phyloP scores from a whole-genome alignment of 2,888 invertebrate species.

The Tinea pellionella region DNA sequence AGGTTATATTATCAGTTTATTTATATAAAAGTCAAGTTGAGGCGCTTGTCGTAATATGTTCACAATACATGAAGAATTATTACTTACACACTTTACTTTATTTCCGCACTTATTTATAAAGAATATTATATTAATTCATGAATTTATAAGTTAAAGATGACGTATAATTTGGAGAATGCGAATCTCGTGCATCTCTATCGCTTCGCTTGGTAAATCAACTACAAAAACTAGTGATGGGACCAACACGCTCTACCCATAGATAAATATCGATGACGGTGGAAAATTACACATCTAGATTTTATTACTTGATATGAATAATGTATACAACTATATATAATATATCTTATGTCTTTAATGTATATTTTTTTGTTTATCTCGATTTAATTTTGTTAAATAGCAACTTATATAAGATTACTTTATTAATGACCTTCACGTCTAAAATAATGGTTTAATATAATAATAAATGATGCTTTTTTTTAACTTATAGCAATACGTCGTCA shows the following conservation, averaged over 20 bases:
- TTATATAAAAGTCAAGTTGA: constrained; percentile 25
- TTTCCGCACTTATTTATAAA: background rate
- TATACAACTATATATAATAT: too few relatives aligned
- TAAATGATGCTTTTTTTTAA: too few relatives aligned
- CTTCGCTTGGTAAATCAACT: constrained; percentile 45
- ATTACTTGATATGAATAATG: too few relatives aligned
- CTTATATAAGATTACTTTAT: too few relatives aligned
- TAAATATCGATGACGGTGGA: background rate
- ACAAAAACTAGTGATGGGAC: constrained; percentile 32
- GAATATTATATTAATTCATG: constrained; percentile 31
- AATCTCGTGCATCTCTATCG: constrained; percentile 52
- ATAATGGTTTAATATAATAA: too few relatives aligned
- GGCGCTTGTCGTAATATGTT: background rate
- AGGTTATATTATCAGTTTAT: constrained; percentile 68
- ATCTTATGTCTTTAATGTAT: too few relatives aligned
- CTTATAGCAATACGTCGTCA: too few relatives aligned
- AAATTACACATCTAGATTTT: too few relatives aligned
- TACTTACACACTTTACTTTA: background rate
- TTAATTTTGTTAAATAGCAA: too few relatives aligned
- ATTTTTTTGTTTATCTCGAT: too few relatives aligned
- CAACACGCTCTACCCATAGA: background rate
- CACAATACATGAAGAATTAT: background rate
- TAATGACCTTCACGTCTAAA: too few relatives aligned
- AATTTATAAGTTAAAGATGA: constrained; percentile 34
- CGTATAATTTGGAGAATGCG: constrained; percentile 52